These are phyloP conservation scores for Acanthaster planci DNA, from an alignment of 35 echinoderm and acorn worm species.

Conservation along the genomic window DNA sequence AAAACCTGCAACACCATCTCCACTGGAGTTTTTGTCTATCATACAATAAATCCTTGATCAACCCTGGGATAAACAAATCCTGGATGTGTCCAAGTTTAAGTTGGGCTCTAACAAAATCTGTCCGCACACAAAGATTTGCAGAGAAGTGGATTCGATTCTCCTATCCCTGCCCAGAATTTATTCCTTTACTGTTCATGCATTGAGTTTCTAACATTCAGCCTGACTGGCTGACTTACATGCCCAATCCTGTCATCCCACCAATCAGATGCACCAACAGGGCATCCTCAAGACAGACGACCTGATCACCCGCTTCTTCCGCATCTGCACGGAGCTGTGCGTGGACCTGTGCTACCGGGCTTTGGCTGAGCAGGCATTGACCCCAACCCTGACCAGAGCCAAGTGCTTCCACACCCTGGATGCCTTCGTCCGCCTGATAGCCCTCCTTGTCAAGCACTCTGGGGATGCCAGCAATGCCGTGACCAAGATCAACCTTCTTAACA, in stretches of 20 bases:
- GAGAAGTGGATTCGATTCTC: too few species aligned
- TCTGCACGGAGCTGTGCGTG: slow-evolving; percentile 97
- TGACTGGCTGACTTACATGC: neutral
- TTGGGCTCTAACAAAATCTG: too few species aligned
- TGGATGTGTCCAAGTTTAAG: too few species aligned
- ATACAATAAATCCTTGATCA: too few species aligned
- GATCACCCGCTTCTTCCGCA: slow-evolving; percentile 98
- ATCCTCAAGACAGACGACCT: slow-evolving; percentile 99
- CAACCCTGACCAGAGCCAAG: slow-evolving; percentile 90
- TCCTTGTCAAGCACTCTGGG: slow-evolving; percentile 95
- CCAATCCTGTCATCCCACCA: neutral
- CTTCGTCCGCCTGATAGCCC: slow-evolving; percentile 93
- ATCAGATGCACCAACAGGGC: slow-evolving; percentile 98
- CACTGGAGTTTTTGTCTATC: too few species aligned
- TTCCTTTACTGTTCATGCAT: too few species aligned
- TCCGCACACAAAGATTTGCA: too few species aligned
- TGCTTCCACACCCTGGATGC: slow-evolving; percentile 99
- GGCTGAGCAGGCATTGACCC: slow-evolving; percentile 87
- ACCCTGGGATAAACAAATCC: too few species aligned
- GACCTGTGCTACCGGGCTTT: slow-evolving; percentile 93
- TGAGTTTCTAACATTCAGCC: too few species aligned
- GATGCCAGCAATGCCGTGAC: slow-evolving; percentile 96
- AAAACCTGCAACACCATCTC: too few species aligned
- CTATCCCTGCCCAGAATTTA: too few species aligned
- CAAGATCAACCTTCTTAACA: slow-evolving; percentile 98